These are phyloP conservation scores for Cyrtodaria siliqua DNA, from an alignment of 2,888 invertebrate species.

Conservation along the genomic window DNA sequence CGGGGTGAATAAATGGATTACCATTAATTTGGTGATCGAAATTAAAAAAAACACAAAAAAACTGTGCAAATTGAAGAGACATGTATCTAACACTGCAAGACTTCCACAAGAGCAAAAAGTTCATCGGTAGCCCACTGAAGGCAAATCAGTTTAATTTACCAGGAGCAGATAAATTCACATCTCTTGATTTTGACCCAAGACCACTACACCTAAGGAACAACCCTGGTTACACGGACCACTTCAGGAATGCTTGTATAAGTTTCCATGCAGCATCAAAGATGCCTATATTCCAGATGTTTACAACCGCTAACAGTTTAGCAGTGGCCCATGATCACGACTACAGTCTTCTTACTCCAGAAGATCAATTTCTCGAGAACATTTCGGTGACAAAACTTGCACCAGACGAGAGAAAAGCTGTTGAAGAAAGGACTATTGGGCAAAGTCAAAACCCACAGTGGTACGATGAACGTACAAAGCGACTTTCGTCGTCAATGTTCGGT, in stretches of 20 bases:
- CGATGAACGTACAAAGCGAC: conserved; percentile 39
- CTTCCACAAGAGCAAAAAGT: too few relatives aligned
- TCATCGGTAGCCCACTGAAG: too few relatives aligned
- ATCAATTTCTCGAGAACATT: conserved; percentile 38
- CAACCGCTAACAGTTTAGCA: conserved; percentile 54
- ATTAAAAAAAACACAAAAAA: too few relatives aligned
- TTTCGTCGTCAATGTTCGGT: conserved; percentile 57
- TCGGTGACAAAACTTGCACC: conserved; percentile 24
- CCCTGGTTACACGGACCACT: conserved; percentile 24
- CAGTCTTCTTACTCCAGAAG: too few relatives aligned
- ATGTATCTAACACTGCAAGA: too few relatives aligned
- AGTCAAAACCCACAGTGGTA: conserved; percentile 37
- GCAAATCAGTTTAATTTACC: conserved; percentile 19
- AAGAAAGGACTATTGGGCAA: conserved; percentile 44
- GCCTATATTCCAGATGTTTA: conserved; percentile 52
- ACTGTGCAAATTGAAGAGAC: too few relatives aligned
- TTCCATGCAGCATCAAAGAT: too few relatives aligned
- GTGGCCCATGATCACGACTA: conserved; percentile 54
- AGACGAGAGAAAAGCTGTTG: conserved; percentile 19
- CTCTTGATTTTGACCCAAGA: conserved; percentile 46
- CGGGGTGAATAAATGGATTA: too few relatives aligned
- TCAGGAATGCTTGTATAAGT: conserved; percentile 48
- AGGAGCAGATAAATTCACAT: too few relatives aligned
- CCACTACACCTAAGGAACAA: conserved; percentile 28
- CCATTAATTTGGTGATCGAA: too few relatives aligned